Base-by-base conservation (phyloP, 2,888 invertebrate species). In the Euzophera pinguis region DNA sequence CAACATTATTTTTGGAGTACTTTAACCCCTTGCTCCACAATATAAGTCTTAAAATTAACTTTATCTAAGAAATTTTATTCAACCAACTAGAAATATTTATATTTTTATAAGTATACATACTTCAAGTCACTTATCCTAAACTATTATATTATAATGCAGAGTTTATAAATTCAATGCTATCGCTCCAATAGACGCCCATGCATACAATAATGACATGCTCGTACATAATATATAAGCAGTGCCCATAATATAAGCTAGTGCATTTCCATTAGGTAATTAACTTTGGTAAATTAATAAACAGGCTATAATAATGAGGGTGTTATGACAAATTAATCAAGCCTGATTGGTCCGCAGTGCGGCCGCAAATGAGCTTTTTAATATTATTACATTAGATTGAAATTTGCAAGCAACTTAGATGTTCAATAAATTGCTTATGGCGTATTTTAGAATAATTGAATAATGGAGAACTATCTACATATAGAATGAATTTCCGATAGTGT, bases 281-380 rank as follows among this genome's bases (percentile, higher is more conserved):
- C 72, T 80, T 77, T 73, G 72, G 73, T 76, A 81, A 81, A 85
- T 84, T 84, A 84, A 83, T 81, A 79, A 73, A 77, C 75, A 73
- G 67, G 73, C 63, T 78, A 74, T 77, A 75, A 75, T 80, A 83
- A 75, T 75, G 78, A 71, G 75, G 71, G 78, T 79, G 80, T 82
- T 79, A 78, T 75, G 74, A 78, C 74, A 75, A 83, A 81, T 83
- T 84, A 83, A 84, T 84, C 78, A 78, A 68, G 61, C 68, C 65
- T 77, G 75, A 82, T 80, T 78, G 78, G 72, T 65, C 65, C 62
- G 68, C 62, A 62, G 57, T 58, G 58, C 60, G 58, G 57, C 47
- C 41, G 48, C 37, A 41, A 53, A 53, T 50, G 16, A n/a, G 55
- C 53, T 54, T 54, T 47, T 51, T 56, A 55, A 60, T 10, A 56